A percentile compares a stretch with the other conserved stretches of the same genome.
phyloP scores from a whole-genome alignment of 2,113 vertebrate genomes.

The Leiothrix lutea region DNA sequence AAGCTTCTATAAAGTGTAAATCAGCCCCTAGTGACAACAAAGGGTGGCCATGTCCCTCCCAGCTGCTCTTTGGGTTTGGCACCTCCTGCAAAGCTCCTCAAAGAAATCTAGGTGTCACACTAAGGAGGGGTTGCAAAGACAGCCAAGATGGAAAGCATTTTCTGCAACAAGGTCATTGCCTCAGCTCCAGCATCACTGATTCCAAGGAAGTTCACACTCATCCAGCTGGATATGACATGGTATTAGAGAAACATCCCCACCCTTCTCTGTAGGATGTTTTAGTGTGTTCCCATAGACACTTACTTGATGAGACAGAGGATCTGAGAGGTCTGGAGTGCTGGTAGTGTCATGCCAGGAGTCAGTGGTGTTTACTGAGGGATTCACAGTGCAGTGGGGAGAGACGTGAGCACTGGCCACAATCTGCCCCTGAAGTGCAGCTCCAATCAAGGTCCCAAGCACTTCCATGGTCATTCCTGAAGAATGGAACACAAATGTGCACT shows the following conservation, averaged over 20 bases:
- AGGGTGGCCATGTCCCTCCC: neutral
- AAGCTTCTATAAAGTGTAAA: neutral
- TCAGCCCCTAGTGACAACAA: neutral
- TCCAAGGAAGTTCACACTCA: neutral
- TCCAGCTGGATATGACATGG: neutral
- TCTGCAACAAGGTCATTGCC: neutral
- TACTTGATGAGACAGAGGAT: slow-evolving; percentile 75
- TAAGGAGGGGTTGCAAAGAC: neutral
- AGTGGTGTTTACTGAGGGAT: slow-evolving; percentile 69
- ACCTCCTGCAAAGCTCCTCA: neutral
- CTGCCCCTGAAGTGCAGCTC: slow-evolving; percentile 90
- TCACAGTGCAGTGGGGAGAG: slow-evolving; percentile 63
- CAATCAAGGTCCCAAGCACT: slow-evolving; percentile 88
- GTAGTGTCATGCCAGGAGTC: neutral
- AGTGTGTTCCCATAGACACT: slow-evolving; percentile 17
- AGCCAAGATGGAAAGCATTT: neutral
- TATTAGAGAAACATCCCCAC: neutral
- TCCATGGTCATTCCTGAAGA: slow-evolving; percentile 92
- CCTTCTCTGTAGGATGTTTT: neutral
- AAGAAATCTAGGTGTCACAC: neutral
- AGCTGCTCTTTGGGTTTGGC: neutral
- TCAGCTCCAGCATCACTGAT: neutral
- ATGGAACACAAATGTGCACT: neutral
- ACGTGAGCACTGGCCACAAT: slow-evolving; percentile 89
- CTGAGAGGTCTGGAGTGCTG: slow-evolving; percentile 66